Base-by-base conservation (phyloP, 2,113 vertebrate species). In the Poecile atricapillus region DNA sequence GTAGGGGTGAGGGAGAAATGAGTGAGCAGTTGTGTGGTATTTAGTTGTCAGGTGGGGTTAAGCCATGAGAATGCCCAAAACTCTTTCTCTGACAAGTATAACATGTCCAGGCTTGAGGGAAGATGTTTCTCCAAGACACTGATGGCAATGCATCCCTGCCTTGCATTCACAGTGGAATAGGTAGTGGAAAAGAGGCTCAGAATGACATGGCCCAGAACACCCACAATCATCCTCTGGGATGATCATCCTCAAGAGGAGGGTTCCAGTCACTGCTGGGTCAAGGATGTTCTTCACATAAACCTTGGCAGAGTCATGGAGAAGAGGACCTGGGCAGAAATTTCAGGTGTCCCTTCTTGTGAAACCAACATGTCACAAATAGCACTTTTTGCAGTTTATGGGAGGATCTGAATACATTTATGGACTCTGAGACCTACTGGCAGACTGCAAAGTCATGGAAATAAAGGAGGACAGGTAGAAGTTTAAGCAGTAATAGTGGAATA, bases 121-220 rank as follows among this genome's bases (percentile, higher is more conserved):
- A 63, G 53, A 43, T 8, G 3, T 0, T 0, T 37, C 15, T 79
- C 46, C 24, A n/a, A 8, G 11, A 20, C 37, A 2, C 11, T 22
- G 23, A 13, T 14, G 12, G 10, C 25, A 53, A 22, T 12, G 27
- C 24, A 41, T 41, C 17, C 53, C 23, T 74, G 37, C 39, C 35
- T 75, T 59, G 24, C 11, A 15, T 76, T 60, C 75, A 39, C 5
- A 15, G 39, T 39, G 39, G 39, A 39, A 39, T 2, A 19, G 27
- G 7, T 12, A 75, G 44, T 30, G 23, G 20, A 56, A 35, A 14
- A 60, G 24, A 78, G 83, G 24, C 9, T 59, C 30, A 33, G 19
- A 25, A 65, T n/a, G 11, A 10, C 24, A 52, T 13, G 10, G 35
- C 5, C 15, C 46, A 35, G 31, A 64, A 21, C 20, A 30, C 10